Evolutionary conservation across 2,888 invertebrate genomes (phyloP).

Genomic region (Oscheius sp.): DNA sequence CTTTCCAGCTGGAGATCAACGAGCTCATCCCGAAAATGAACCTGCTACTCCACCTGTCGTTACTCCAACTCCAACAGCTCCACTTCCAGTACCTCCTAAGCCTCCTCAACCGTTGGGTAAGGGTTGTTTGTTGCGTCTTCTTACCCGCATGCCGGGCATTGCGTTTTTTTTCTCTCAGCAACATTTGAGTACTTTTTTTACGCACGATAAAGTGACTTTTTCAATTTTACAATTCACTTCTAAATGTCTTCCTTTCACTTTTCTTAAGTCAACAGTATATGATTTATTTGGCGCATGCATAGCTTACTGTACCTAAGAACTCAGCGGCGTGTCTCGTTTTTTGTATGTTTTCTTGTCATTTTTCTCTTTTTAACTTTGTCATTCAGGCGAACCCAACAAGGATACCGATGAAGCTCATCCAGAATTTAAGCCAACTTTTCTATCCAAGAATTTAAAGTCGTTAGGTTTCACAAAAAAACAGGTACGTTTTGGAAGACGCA

Average conservation of each 20-base stretch:
- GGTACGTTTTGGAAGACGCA: constrained; percentile 47
- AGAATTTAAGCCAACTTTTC: constrained; percentile 66
- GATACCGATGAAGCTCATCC: constrained; percentile 70
- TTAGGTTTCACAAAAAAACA: constrained; percentile 68
- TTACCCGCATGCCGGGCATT: too few species aligned
- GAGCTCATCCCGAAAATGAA: constrained; percentile 63
- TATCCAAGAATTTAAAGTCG: constrained; percentile 67
- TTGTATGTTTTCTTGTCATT: neutral
- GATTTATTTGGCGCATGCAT: constrained; percentile 14
- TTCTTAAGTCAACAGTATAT: too few species aligned
- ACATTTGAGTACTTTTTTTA: too few species aligned
- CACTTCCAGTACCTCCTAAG: constrained; percentile 1
- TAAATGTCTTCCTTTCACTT: too few species aligned
- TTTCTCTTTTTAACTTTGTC: neutral
- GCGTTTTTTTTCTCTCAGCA: neutral
- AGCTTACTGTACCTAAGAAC: constrained; percentile 12
- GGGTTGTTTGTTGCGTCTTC: neutral
- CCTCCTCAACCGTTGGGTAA: constrained; percentile 15
- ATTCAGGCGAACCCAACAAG: constrained; percentile 53
- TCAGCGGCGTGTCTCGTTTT: constrained; percentile 23
- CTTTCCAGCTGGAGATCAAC: constrained; percentile 65
- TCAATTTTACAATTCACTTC: neutral
- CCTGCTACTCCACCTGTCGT: constrained; percentile 9
- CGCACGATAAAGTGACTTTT: too few species aligned
- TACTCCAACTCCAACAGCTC: constrained; percentile 6